Percentiles rank a stretch among this genome's conserved stretches.
Conservation (phyloP, 2,113 vertebrate species). For the Serranochromis macrocephalus region DNA sequence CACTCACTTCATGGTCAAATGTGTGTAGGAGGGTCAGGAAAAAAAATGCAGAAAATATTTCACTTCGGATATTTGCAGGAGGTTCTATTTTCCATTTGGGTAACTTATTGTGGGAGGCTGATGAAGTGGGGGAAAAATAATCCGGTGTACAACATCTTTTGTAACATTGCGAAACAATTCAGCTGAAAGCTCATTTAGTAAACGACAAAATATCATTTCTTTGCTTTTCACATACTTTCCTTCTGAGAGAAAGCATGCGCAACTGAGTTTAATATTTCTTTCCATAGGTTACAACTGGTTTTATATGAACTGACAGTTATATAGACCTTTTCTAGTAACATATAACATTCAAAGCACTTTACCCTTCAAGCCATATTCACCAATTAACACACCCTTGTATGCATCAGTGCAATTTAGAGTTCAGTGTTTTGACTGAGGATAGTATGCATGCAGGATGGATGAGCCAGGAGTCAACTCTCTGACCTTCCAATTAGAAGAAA, state of each 20-base stretch:
- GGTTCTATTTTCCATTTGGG: not conserved
- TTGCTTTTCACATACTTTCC: not conserved
- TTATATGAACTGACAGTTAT: not conserved
- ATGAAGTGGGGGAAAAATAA: not conserved
- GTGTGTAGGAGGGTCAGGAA: not conserved
- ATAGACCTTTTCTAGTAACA: not conserved
- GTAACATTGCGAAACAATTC: not conserved
- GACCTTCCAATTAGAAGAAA: not conserved
- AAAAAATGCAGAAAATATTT: not conserved
- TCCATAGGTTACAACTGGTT: not conserved
- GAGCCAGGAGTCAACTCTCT: not conserved
- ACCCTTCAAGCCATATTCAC: not conserved
- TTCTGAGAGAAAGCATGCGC: fast-evolving
- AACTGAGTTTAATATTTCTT: not conserved
- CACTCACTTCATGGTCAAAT: not conserved
- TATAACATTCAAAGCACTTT: not conserved
- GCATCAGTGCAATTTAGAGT: not conserved
- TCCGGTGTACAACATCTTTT: not conserved
- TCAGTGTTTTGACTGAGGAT: not conserved
- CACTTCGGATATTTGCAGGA: not conserved
- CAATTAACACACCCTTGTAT: not conserved
- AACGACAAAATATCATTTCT: not conserved
- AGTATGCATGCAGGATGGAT: not conserved
- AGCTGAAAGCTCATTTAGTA: not conserved
- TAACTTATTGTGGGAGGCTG: not conserved